These are phyloP conservation scores for Lophius piscatorius DNA, from an alignment of 2,113 vertebrate genomes.

Conservation along the genomic window DNA sequence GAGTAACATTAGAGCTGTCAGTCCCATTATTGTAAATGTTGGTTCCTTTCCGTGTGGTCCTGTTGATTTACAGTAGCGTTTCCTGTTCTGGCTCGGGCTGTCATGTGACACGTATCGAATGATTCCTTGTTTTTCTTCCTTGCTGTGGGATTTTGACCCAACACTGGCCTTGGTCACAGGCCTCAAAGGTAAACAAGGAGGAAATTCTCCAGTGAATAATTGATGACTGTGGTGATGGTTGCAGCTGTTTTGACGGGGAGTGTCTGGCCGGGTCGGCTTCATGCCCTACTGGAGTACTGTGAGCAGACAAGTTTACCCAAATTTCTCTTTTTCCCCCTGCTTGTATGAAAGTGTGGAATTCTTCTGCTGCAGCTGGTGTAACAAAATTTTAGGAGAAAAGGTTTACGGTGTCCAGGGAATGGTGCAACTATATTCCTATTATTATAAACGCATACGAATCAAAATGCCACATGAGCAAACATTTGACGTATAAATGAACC, in stretches of 20 bases:
- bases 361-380: conserved; percentile 7
- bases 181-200: conserved; percentile 72
- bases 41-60: neutral
- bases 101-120: conserved; percentile 1
- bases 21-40: neutral
- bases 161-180: conserved; percentile 33
- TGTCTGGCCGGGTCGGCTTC: conserved; percentile 25
- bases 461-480: conserved; percentile 3
- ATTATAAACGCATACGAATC: neutral
- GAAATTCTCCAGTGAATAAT: conserved; percentile 71
- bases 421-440: conserved; percentile 1
- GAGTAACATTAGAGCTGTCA: neutral
- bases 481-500: neutral
- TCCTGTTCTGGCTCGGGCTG: neutral
- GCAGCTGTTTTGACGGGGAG: conserved; percentile 62
- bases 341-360: too few relatives aligned
- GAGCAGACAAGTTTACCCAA: conserved; percentile 21
- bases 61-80: conserved; percentile 12
- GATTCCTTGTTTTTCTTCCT: neutral
- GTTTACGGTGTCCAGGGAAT: conserved; percentile 2
- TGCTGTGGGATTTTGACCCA: neutral
- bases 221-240: conserved; percentile 52
- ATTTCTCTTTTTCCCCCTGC: conserved; percentile 1
- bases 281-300: conserved; percentile 28
- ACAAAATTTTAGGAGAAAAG: conserved; percentile 4